Base-by-base conservation (phyloP, 2,888 invertebrate species). In the Drosophila nigricruria region DNA sequence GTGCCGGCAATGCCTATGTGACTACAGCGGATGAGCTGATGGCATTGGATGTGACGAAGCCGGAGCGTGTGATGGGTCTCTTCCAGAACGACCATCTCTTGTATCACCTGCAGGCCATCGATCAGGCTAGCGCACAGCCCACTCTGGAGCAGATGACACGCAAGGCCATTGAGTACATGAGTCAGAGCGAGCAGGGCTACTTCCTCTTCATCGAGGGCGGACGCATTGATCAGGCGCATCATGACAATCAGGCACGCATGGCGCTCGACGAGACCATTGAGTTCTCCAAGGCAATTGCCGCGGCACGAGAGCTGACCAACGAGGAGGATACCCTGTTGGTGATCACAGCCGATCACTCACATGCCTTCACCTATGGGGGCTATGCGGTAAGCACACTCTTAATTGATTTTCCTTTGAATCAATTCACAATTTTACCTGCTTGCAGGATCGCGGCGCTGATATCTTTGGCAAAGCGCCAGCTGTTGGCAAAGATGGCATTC, bases 261-360 rank as follows among this genome's bases (percentile, higher is more conserved):
- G 92, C 93, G 0, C 76, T 93, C 0, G 92, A 93, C 62, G 93
- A 93, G 73, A 92, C 93, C 2, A 94, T 96, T 0, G 96, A 97
- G 89, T 94, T 97, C 67, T 95, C 96, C 45, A 95, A 95, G 71
- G 96, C 98, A 1, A 94, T 97, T 10, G 92, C 94, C 79, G 93
- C 93, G 12, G 96, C 97, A 0, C 76, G 94, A 34, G 92, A 94
- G 47, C 91, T 96, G 91, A 95, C 96, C 0, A 93, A 94, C 73
- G 92, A 92, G 0, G 93, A 95, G 0, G 96, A 98, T 20, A 98
- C 98, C 0, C 93, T 98, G 27, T 94, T 97, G 12, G 94, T 98
- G 2, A 97, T 97, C 16, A 96, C 97, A 0, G 94, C 97, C 0
- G 97, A 97, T 92, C 97, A 97, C 89, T 95, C 96, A 2, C 97